Evolutionary conservation across 1,140 invertebrate species (phyloP), one percentile per base, ranked within the genome.

Genomic region (Cepaea nemoralis): DNA sequence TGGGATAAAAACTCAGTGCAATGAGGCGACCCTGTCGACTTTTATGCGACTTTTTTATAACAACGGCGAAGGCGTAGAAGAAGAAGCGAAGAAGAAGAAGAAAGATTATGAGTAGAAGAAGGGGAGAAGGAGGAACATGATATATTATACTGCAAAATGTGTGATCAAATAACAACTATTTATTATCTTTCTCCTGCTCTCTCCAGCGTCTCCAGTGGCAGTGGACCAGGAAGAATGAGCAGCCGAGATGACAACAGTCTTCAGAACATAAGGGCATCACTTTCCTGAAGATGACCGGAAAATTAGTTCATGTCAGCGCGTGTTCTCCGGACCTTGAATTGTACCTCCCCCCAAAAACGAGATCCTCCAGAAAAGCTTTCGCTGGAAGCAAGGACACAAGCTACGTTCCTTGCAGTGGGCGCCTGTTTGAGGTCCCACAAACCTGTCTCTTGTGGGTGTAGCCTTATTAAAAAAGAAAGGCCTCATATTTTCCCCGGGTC

Each of bases 201-300:
- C n/a, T n/a, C n/a, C n/a, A 19, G n/a, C 50, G 8, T 63, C 59
- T 63, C 59, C 27, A 63, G n/a, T 63, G 27, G n/a, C 59, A 63
- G 2, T 0, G 0, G 27, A 19, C n/a, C 59, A 2, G 59, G 33
- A 63, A 19, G 59, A 2, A 55, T 31, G 33, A 31, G 27, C 22
- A 8, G 27, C n/a, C 10, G 33, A 63, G 19, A 63, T 6, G 27
- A 27, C 27, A 63, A 63, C 27, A 31, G 59, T 63, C 22, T 12
- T 63, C 5, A 31, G 10, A 63, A 2, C 27, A 22, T 31, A 8
- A 19, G 6, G n/a, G 33, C 59, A 63, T 6, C 59, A 5, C n/a
- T 63, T n/a, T 31, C 59, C 33, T 27, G 3, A 63, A 63, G 59
- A 63, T 63, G 59, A 63, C 59, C 59, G 59, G 59, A 63, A 63